phyloP scores from a whole-genome alignment of 2,888 invertebrate species.

The Cheilosia soror region DNA sequence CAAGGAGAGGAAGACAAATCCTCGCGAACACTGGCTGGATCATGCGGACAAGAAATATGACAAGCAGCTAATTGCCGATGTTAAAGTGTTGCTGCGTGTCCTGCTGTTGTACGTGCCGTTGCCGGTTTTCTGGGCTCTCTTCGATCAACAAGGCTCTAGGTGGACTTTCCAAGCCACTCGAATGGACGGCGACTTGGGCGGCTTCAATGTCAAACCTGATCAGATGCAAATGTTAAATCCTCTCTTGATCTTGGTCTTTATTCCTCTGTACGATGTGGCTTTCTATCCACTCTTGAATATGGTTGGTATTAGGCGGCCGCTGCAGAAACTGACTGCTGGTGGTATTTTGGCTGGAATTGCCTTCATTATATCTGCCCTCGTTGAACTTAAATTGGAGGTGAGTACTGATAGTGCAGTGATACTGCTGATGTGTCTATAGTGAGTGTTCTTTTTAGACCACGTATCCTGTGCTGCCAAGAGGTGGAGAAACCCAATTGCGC shows the following conservation, averaged over 20 bases:
- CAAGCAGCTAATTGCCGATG: constrained; percentile 88
- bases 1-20: constrained; percentile 83
- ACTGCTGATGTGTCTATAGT: neutral
- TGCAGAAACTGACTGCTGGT: constrained; percentile 94
- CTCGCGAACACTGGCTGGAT: constrained; percentile 93
- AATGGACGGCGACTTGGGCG: constrained; percentile 92
- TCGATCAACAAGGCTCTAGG: constrained; percentile 96
- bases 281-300: constrained; percentile 92
- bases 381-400: constrained; percentile 91
- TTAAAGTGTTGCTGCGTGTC: constrained; percentile 91
- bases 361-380: constrained; percentile 94
- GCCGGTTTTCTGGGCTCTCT: constrained; percentile 96
- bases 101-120: constrained; percentile 92
- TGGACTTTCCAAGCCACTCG: constrained; percentile 97
- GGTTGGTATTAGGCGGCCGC: constrained; percentile 88
- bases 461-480: constrained; percentile 86
- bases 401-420: constrained; percentile 32
- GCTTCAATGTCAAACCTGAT: constrained; percentile 93
- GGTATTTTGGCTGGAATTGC: constrained; percentile 93
- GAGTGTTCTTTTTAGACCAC: constrained; percentile 85
- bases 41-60: constrained; percentile 91
- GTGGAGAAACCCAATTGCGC: constrained; percentile 87
- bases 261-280: constrained; percentile 91
- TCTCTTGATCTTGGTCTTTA: constrained; percentile 91
- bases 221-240: constrained; percentile 98